These are phyloP conservation scores for Burhinus oedicnemus DNA, from an alignment of 2,113 vertebrate genomes.

Conservation along the genomic window DNA sequence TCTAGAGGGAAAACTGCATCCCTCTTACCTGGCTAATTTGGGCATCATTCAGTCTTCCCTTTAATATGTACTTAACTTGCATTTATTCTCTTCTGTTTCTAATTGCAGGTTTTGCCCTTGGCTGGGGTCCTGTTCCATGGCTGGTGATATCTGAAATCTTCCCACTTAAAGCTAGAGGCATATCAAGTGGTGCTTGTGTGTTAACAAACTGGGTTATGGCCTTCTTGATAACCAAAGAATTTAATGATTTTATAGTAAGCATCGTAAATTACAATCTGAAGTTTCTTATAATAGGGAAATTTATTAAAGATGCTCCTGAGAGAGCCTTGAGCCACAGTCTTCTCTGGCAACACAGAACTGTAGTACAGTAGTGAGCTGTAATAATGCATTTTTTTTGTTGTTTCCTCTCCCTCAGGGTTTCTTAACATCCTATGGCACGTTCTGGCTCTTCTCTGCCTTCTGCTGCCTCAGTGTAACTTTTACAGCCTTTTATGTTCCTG, in stretches of 20 bases:
- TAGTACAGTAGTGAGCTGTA: not conserved
- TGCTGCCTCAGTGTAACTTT: conserved; percentile 83
- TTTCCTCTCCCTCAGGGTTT: conserved; percentile 62
- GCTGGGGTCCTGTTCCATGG: conserved; percentile 90
- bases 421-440: conserved; percentile 85
- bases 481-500: conserved; percentile 83
- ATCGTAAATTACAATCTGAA: not conserved
- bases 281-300: not conserved
- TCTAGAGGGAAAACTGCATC: not conserved
- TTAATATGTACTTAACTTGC: not conserved
- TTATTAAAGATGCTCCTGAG: not conserved
- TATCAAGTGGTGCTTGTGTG: conserved; percentile 82
- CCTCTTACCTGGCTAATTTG: not conserved
- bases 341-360: not conserved
- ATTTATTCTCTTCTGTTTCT: not conserved
- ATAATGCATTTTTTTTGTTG: not conserved
- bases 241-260: conserved; percentile 85
- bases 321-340: not conserved
- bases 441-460: conserved; percentile 88
- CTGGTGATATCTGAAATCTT: conserved; percentile 91
- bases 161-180: conserved; percentile 79
- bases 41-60: not conserved
- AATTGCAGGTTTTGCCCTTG: conserved; percentile 85
- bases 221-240: conserved; percentile 86
- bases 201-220: conserved; percentile 88